phyloP scores from a whole-genome alignment of 2,797 vertebrate genomes.

The Glyptemys insculpta region DNA sequence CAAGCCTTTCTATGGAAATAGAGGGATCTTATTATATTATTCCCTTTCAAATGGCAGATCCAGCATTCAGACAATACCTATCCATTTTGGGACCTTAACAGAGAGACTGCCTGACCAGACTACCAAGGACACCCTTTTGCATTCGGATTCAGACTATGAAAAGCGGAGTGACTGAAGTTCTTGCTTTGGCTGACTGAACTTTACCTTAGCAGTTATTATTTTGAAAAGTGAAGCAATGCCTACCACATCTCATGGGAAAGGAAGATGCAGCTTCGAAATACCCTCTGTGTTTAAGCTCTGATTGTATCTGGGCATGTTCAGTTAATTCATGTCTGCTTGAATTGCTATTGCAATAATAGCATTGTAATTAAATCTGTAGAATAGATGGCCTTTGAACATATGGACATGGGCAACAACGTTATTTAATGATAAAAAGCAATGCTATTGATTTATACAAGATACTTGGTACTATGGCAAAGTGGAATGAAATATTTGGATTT shows the following conservation, averaged over 20 bases:
- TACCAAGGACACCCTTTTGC: conserved; percentile 11
- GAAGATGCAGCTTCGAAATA: conserved; percentile 19
- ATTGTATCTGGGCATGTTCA: conserved; percentile 40
- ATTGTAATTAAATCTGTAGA: conserved; percentile 53
- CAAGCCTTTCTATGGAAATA: background rate
- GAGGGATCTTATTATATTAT: background rate
- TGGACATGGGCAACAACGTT: conserved; percentile 44
- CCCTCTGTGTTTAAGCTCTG: background rate
- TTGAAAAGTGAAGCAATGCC: conserved; percentile 48
- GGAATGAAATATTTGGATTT: conserved; percentile 35
- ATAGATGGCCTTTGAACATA: conserved; percentile 10
- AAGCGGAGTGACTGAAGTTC: conserved; percentile 38
- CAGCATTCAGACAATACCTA: background rate
- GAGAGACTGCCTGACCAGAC: conserved; percentile 36
- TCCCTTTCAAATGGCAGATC: conserved; percentile 35
- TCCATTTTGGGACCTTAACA: conserved; percentile 14
- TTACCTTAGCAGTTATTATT: conserved; percentile 41
- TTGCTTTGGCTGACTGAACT: conserved; percentile 52
- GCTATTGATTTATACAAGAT: conserved; percentile 42
- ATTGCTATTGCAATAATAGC: conserved; percentile 54
- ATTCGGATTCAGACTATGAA: conserved; percentile 15
- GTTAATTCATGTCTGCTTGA: conserved; percentile 34
- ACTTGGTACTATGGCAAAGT: conserved; percentile 30
- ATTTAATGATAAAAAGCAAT: conserved; percentile 48
- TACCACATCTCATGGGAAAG: conserved; percentile 58